phyloP scores from a whole-genome alignment of 2,113 vertebrate genomes.

The Galeopterus variegatus region DNA sequence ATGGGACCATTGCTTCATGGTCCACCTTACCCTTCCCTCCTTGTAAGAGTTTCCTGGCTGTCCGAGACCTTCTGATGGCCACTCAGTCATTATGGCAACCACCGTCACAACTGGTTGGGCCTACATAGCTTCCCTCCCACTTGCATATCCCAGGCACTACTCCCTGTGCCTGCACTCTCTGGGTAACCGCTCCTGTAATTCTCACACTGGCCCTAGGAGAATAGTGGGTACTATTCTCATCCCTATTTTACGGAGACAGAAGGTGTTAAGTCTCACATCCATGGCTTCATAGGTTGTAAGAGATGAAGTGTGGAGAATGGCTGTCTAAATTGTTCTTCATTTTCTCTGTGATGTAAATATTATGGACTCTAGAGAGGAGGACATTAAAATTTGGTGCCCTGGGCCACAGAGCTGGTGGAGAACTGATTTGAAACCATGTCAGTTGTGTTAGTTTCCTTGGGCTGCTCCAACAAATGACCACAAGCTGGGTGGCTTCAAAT shows the following conservation, averaged over 20 bases:
- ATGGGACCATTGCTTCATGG: fast-evolving
- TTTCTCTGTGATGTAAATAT: background rate
- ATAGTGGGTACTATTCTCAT: background rate
- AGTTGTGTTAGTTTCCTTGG: background rate
- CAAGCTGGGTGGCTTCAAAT: background rate
- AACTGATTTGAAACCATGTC: background rate
- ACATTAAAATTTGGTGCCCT: background rate
- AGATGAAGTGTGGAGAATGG: background rate
- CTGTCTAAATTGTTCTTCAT: background rate
- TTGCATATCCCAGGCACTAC: fast-evolving
- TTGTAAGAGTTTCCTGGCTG: background rate
- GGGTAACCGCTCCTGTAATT: fast-evolving
- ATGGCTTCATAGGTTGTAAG: background rate
- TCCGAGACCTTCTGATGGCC: background rate
- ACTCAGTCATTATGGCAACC: background rate
- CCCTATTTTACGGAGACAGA: background rate
- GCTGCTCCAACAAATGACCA: background rate
- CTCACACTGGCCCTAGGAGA: background rate
- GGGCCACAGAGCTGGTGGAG: background rate
- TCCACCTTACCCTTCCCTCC: fast-evolving
- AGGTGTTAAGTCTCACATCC: background rate
- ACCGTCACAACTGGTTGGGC: no score
- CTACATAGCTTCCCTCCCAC: no score
- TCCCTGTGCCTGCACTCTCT: background rate
- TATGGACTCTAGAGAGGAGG: background rate